Base-by-base conservation (phyloP, 2,113 vertebrate genomes). In the Coreoperca whiteheadi region DNA sequence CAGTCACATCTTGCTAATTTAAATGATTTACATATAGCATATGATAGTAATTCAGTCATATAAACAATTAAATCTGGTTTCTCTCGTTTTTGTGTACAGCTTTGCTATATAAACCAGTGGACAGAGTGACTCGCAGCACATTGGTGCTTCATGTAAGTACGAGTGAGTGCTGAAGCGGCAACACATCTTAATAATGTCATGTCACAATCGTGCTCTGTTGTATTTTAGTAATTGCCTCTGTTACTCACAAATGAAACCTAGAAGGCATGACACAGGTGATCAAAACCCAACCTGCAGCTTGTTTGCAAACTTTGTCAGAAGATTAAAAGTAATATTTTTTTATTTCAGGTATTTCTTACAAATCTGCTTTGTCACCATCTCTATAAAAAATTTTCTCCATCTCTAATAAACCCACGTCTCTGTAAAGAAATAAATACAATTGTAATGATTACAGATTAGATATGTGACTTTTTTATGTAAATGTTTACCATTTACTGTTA, bases 51-150 rank as follows among this genome's bases (percentile, higher is more conserved):
- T 43, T 51, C 37, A 64, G 32, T 53, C 11, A 7, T 43, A 39
- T 25, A 30, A 77, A 61, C 32, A 28, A 25, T 37, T 75, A n/a
- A 56, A 12, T 73, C 20, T 39, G 37, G 6, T 53, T 53, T 70
- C 39, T 77, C 25, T 39, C 37, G 18, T 77, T 46, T 65, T 83
- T 10, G 0, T 54, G 28, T 23, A 11, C 94, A 99, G 98, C 97
- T 83, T 93, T 99, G 37, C 93, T 99, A 0, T 99, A 99, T 88
- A 99, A 99, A 91, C 98, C 98, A 0, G 98, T 99, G 94, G 98
- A 99, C 94, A 94, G 97, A 81, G 98, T 99, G 89, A 99, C 98
- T 0, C 96, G 98, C 84, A 99, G 97, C 95, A 99, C 98, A 0
- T 94, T 99, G 74, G 98, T 99, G 30, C 94, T 99, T 50, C 98